Evolutionary conservation across 2,888 invertebrate species (phyloP).

Genomic region (Drosophila borealis): DNA sequence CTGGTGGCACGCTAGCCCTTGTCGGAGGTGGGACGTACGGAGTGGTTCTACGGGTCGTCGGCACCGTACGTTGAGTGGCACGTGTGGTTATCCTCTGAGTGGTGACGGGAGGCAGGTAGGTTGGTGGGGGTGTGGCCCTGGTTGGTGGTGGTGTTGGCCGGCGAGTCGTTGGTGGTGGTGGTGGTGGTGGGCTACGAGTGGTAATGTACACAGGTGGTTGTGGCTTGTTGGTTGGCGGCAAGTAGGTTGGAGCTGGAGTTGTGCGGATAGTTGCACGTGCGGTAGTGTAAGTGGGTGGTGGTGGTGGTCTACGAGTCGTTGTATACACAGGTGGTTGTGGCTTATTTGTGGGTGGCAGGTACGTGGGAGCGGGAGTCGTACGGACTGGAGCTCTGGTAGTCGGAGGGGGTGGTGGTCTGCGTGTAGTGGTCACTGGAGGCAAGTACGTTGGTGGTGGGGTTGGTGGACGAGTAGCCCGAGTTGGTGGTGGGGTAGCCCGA

Average conservation of each 20-base stretch:
- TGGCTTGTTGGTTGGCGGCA: conserved; percentile 62
- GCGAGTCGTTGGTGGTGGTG: conserved; percentile 26
- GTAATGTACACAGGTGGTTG: background rate
- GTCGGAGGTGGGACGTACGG: conserved; percentile 65
- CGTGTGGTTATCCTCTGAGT: conserved; percentile 20
- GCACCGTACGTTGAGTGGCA: conserved; percentile 39
- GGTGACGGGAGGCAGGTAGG: conserved; percentile 9
- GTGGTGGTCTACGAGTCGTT: conserved; percentile 43
- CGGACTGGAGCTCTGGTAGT: conserved; percentile 25
- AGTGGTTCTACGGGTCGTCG: conserved; percentile 55
- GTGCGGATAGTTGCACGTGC: too few species aligned
- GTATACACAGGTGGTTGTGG: conserved; percentile 53
- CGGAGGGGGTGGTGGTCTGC: conserved; percentile 42
- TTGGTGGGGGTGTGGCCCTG: conserved; percentile 33
- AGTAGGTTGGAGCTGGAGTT: conserved; percentile 37
- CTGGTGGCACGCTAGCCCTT: conserved; percentile 54
- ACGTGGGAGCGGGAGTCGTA: conserved; percentile 49
- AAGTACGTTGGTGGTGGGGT: conserved; percentile 54
- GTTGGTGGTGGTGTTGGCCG: conserved; percentile 31
- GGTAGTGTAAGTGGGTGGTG: background rate
- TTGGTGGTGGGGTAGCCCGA: conserved; percentile 34
- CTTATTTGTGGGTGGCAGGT: conserved; percentile 61
- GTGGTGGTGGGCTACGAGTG: too few species aligned
- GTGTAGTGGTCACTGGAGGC: conserved; percentile 46
- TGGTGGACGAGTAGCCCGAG: conserved; percentile 15